Base-by-base conservation (phyloP, 2,113 vertebrate species). In the Forbesichthys agassizii region DNA sequence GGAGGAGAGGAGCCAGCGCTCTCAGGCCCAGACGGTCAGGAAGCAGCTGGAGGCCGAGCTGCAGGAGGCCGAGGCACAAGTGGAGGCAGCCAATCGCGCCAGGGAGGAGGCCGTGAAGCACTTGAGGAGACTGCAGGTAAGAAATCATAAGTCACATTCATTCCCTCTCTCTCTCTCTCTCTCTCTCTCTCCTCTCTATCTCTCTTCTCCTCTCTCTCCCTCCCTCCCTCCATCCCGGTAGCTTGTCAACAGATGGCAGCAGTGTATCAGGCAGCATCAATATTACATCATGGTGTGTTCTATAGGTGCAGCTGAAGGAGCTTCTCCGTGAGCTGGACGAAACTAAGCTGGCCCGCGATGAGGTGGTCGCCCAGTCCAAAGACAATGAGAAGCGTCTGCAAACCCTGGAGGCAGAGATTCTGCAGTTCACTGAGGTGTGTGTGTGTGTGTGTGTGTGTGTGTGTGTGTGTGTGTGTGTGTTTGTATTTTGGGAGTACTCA, bases 351-450 rank as follows among this genome's bases (percentile, higher is more conserved):
- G 73, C 92, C 11, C 88, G 94, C 1, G 95, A 96, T 0, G 96
- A 96, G 60, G 91, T 95, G 20, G 87, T 94, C 0, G 46, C 82
- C 42, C 93, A 93, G 66, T 93, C 86, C 14, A 93, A 93, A 68
- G 96, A 97, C 65, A 94, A 76, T 0, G 95, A 96, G 66, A 96
- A 96, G 88, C 94, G 92, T 49, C 90, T 97, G 61, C 96, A 96
- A 74, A 91, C 85, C 1, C 88, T 96, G 78, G 96, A 97, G 80
- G 94, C 94, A 0, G 95, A 96, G 71, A 88, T 96, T 33, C 82
- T 96, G 69, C 93, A 96, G 61, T 86, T 95, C 55, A 93, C 95
- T 10, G 95, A 96, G 94, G 96, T 95, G 20, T 16, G 74, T 75
- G 70, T 54, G 58, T 48, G 56, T 74, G 27, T 58, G 11, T 54